Conservation (phyloP, 2,797 vertebrate genomes). For the Meriones psammophilus region DNA sequence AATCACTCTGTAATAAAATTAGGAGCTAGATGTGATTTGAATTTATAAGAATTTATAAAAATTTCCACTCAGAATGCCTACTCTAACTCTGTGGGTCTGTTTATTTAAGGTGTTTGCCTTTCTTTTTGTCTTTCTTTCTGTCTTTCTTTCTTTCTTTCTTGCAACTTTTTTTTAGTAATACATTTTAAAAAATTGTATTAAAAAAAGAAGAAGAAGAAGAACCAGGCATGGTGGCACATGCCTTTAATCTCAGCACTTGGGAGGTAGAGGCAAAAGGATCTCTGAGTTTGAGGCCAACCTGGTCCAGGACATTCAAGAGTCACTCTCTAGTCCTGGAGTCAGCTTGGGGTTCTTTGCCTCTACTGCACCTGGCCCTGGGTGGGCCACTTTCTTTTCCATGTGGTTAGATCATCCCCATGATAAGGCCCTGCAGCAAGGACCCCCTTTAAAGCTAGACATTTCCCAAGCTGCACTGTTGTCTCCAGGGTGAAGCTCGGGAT, state of each 20-base stretch:
- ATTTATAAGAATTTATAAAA: neutral
- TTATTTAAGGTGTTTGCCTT: neutral
- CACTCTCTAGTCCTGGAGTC: neutral
- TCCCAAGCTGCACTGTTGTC: neutral
- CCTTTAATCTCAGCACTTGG: neutral
- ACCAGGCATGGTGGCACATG: neutral
- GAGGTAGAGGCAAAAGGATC: neutral
- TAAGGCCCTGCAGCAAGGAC: neutral
- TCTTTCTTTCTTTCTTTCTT: neutral
- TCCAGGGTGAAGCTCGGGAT: neutral
- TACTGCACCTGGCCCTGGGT: no score
- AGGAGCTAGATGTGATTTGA: constrained; percentile 22
- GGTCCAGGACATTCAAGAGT: neutral
- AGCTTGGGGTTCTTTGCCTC: neutral
- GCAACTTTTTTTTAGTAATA: neutral
- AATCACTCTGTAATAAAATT: neutral
- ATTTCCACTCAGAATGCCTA: neutral
- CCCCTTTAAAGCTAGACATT: constrained; percentile 18
- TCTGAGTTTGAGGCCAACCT: neutral
- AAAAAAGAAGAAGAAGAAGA: neutral
- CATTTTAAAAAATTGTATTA: neutral
- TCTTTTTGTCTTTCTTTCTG: neutral
- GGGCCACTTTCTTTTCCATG: neutral
- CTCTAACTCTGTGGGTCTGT: neutral
- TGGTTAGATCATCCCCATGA: constrained; percentile 30